These are phyloP conservation scores for Aplysina aerophoba DNA, from an alignment of 37 sponge, comb jelly and placozoan genomes.

Conservation along the genomic window DNA sequence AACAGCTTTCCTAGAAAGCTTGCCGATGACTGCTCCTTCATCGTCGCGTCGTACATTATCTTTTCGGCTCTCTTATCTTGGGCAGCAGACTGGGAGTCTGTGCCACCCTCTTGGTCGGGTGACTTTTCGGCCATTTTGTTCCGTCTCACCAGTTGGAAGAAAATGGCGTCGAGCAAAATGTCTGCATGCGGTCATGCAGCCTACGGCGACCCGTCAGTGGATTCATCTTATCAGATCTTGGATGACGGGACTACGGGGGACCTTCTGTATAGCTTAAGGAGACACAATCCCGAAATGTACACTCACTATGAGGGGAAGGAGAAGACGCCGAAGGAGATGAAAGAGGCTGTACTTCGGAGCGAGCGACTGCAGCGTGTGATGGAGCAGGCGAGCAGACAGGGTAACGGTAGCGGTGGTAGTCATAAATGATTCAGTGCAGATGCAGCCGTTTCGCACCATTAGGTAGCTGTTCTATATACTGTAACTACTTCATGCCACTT, in stretches of 20 bases:
- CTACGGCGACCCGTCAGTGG: neutral
- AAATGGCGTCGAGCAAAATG: neutral
- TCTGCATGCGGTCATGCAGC: neutral
- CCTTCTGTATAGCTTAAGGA: slow-evolving; percentile 44
- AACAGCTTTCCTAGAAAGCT: slow-evolving; percentile 15
- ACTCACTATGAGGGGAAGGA: slow-evolving; percentile 19
- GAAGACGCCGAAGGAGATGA: slow-evolving; percentile 41
- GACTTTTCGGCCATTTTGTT: too few relatives aligned
- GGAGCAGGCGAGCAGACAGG: slow-evolving; percentile 40
- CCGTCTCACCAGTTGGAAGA: too few relatives aligned
- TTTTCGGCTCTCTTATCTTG: slow-evolving; percentile 33
- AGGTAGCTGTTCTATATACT: too few relatives aligned
- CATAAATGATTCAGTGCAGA: neutral
- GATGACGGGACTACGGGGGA: slow-evolving; percentile 44
- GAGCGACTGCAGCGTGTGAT: slow-evolving; percentile 55
- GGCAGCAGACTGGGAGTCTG: neutral
- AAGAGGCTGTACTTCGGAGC: slow-evolving; percentile 54
- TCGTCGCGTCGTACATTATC: neutral
- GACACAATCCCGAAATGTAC: slow-evolving; percentile 43
- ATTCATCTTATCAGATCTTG: slow-evolving; percentile 21
- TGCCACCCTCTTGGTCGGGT: neutral
- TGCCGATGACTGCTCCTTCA: slow-evolving; percentile 3
- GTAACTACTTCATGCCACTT: too few relatives aligned
- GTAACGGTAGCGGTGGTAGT: too few relatives aligned
- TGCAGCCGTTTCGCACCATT: neutral